phyloP scores from a whole-genome alignment of 2,888 invertebrate species.

The Chorisops tibialis region DNA sequence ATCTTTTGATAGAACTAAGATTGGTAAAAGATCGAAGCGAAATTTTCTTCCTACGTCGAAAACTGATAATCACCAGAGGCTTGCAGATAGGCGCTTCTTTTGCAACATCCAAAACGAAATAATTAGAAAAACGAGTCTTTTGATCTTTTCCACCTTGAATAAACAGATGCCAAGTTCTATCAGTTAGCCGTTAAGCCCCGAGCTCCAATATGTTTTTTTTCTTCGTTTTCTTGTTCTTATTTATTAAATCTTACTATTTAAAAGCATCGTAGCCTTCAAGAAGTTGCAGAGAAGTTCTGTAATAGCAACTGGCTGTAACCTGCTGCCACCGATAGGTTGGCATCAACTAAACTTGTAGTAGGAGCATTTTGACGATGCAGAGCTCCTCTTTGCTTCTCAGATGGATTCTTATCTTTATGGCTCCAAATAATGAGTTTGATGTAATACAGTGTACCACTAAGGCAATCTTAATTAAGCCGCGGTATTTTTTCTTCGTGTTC shows the following conservation, averaged over 20 bases:
- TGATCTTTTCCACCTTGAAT: conserved; percentile 30
- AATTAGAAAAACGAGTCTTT: conserved; percentile 29
- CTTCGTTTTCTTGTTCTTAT: no score
- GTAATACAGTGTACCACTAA: conserved; percentile 21
- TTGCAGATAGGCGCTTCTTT: conserved; percentile 1
- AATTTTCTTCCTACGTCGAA: no score
- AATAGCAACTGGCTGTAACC: no score
- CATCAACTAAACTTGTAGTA: no score
- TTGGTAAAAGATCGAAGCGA: no score
- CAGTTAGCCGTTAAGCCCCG: background rate
- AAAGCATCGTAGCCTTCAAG: no score
- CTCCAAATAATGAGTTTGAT: conserved; percentile 31
- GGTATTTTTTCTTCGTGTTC: background rate
- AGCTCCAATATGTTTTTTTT: no score
- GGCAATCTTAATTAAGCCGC: conserved; percentile 28
- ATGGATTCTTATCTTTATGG: conserved; percentile 32
- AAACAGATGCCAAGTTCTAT: conserved; percentile 31
- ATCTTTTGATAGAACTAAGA: no score
- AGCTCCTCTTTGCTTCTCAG: conserved; percentile 9
- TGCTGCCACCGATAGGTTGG: no score
- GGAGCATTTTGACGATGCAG: no score
- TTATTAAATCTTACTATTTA: no score
- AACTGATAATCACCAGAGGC: background rate
- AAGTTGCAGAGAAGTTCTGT: no score
- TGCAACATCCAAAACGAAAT: conserved; percentile 20